Conservation (phyloP, 2,888 invertebrate species). For the Lysandra coridon region DNA sequence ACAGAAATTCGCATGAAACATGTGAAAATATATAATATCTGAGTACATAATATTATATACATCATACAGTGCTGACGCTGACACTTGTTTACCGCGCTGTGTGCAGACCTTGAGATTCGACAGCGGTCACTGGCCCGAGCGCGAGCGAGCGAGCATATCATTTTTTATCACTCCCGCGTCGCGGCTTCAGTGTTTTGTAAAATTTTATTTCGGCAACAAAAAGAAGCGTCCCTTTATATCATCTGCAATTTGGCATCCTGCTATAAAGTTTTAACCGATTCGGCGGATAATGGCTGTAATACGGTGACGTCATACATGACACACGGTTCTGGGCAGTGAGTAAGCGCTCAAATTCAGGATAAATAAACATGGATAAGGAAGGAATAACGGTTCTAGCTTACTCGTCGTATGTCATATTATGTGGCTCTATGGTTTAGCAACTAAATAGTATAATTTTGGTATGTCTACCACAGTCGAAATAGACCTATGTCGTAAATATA, state of each 20-base stretch:
- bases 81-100: conserved; percentile 74
- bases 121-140: conserved; percentile 74
- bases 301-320: not conserved
- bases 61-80: conserved; percentile 49
- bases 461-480: not conserved
- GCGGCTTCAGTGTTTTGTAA: conserved; percentile 35
- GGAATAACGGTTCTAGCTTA: not conserved
- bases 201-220: conserved; percentile 23
- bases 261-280: not conserved
- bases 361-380: conserved; percentile 19
- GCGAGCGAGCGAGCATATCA: conserved; percentile 55
- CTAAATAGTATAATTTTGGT: not conserved
- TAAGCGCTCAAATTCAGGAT: conserved; percentile 18
- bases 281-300: conserved; percentile 8
- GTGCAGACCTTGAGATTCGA: conserved; percentile 78
- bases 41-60: conserved; percentile 6
- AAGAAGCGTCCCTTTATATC: conserved; percentile 13
- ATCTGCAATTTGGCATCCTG: not conserved
- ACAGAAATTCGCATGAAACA: too few species aligned
- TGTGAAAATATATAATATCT: not conserved
- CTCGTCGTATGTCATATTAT: not conserved
- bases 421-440: not conserved
- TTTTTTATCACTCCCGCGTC: conserved; percentile 53
- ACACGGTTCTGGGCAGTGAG: not conserved
- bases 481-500: not conserved